These are phyloP conservation scores for Menura novaehollandiae DNA, from an alignment of 2,113 vertebrate genomes.

Conservation along the genomic window DNA sequence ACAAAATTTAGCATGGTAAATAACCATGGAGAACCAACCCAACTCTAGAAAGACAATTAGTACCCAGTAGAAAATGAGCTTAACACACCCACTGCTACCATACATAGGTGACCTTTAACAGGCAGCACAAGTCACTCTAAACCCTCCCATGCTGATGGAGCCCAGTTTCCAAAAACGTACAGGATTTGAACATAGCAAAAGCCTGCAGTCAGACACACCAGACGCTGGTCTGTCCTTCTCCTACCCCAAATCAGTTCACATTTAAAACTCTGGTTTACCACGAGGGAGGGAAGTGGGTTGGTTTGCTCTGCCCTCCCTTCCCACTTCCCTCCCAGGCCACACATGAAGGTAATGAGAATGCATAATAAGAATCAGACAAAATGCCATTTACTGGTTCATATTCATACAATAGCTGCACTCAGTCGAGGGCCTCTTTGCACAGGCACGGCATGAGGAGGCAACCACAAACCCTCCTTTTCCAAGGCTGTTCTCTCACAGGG, in stretches of 20 bases:
- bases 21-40: background rate
- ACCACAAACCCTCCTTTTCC: background rate
- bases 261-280: slow-evolving; percentile 15
- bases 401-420: background rate
- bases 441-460: background rate
- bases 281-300: background rate
- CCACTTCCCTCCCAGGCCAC: slow-evolving; percentile 28
- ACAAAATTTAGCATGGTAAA: background rate
- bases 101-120: background rate
- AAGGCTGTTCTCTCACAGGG: background rate
- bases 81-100: background rate
- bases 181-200: background rate
- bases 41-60: background rate
- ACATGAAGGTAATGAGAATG: background rate
- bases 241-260: background rate
- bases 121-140: background rate
- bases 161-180: background rate
- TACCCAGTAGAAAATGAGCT: background rate
- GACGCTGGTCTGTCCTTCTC: background rate
- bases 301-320: background rate
- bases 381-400: background rate
- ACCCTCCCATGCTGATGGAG: background rate
- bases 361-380: slow-evolving; percentile 25
- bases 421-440: background rate
- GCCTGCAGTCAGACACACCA: background rate